Percentiles rank a stretch among this genome's conserved stretches.
These are phyloP conservation scores for Rhinogobio ventralis DNA, from an alignment of 2,797 vertebrate genomes.

Conservation along the genomic window DNA sequence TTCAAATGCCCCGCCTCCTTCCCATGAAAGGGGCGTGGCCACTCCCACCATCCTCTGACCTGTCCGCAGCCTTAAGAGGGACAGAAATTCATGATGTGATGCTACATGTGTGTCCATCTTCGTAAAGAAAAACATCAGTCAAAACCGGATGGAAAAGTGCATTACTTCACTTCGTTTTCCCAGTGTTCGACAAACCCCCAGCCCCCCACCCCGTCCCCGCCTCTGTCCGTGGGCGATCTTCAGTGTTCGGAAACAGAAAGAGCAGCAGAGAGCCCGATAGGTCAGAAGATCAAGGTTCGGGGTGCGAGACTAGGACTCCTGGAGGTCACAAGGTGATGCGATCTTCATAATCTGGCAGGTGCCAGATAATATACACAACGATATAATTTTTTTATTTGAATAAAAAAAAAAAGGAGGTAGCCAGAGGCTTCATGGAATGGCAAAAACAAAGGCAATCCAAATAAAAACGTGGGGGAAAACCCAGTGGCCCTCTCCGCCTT, in stretches of 20 bases:
- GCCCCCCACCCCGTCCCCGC: conserved; percentile 39
- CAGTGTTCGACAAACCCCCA: conserved; percentile 51
- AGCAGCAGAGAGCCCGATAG: conserved; percentile 68
- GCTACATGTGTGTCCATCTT: conserved; percentile 88
- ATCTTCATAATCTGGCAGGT: conserved; percentile 59
- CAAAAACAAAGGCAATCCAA: conserved; percentile 63
- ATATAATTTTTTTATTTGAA: conserved; percentile 4
- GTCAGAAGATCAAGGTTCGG: conserved; percentile 34
- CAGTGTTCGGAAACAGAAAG: conserved; percentile 67
- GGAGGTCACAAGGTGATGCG: conserved; percentile 72
- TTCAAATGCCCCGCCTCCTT: not conserved
- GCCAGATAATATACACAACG: conserved; percentile 29
- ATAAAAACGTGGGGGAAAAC: conserved; percentile 52
- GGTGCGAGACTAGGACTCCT: conserved; percentile 63
- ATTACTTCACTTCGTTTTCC: conserved; percentile 77
- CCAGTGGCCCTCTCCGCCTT: conserved; percentile 1
- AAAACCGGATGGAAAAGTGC: conserved; percentile 89
- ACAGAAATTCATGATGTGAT: conserved; percentile 90
- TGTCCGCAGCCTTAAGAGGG: conserved; percentile 78
- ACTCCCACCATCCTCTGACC: conserved; percentile 78
- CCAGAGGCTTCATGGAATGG: conserved; percentile 88
- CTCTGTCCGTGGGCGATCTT: conserved; percentile 76
- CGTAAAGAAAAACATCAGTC: conserved; percentile 73
- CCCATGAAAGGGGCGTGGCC: conserved; percentile 16
- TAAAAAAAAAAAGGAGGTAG: conserved; percentile 83